phyloP scores from a whole-genome alignment of 2,797 vertebrate genomes.

The Rhadinocentrus ornatus region DNA sequence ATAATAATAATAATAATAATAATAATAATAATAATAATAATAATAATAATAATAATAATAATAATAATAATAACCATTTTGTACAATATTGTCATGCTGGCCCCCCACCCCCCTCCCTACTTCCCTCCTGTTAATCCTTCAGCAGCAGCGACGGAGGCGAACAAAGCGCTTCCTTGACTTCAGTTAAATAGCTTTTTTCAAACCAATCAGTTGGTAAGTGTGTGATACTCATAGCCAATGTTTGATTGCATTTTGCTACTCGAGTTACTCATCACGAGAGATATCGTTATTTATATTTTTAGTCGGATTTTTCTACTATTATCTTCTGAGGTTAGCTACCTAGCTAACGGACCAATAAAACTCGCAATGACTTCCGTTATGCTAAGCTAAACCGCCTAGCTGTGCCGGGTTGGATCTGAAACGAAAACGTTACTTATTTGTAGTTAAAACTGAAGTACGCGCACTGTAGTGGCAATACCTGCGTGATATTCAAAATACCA shows the following conservation, averaged over 20 bases:
- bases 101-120: conserved; percentile 64
- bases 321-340: conserved; percentile 46
- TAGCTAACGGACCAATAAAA: conserved; percentile 55
- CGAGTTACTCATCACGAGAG: neutral
- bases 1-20: fast-evolving
- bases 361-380: conserved; percentile 70
- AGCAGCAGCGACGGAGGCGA: conserved; percentile 66
- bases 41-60: neutral
- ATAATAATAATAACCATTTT: neutral
- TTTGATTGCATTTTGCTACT: neutral
- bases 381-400: conserved; percentile 61
- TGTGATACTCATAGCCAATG: neutral
- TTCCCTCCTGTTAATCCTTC: conserved; percentile 70
- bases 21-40: neutral
- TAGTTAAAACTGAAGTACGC: neutral
- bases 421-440: neutral
- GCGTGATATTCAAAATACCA: neutral
- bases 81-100: conserved; percentile 28
- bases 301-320: conserved; percentile 27
- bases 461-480: fast-evolving
- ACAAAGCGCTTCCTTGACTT: conserved; percentile 64
- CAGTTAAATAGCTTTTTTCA: conserved; percentile 46
- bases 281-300: neutral
- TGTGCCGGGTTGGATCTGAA: conserved; percentile 33
- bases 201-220: conserved; percentile 61